phyloP scores from a whole-genome alignment of 2,888 invertebrate genomes.

The Rhopalosiphum nymphaeae region DNA sequence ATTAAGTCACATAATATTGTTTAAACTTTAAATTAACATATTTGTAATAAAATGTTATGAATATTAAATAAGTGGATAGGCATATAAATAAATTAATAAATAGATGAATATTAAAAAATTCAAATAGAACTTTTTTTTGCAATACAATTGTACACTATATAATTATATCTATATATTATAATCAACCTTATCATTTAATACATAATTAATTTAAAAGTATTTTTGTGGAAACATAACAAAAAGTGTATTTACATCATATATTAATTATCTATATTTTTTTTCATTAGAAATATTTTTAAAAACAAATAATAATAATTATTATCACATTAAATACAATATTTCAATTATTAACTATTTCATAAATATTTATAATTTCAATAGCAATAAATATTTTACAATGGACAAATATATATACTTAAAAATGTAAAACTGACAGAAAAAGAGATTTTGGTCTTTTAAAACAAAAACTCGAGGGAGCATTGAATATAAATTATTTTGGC shows the following conservation, averaged over 20 bases:
- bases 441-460: background rate
- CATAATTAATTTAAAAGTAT: constrained; percentile 1
- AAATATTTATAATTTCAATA: constrained; percentile 58
- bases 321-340: constrained; percentile 47
- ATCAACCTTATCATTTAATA: background rate
- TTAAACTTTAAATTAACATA: background rate
- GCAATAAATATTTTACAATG: constrained; percentile 42
- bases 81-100: background rate
- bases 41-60: background rate
- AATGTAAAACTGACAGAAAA: constrained; percentile 46
- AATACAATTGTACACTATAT: background rate
- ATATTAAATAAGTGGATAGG: background rate
- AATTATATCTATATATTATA: background rate
- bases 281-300: background rate
- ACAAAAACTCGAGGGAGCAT: background rate
- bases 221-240: constrained; percentile 17
- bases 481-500: background rate
- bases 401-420: constrained; percentile 28
- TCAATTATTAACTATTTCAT: constrained; percentile 40
- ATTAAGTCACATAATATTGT: background rate
- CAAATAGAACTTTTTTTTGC: background rate
- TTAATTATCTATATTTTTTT: background rate
- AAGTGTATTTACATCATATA: background rate
- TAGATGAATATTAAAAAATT: background rate
- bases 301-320: constrained; percentile 8